phyloP scores from a whole-genome alignment of 2,888 invertebrate species.

The Odontocolon sp. region DNA sequence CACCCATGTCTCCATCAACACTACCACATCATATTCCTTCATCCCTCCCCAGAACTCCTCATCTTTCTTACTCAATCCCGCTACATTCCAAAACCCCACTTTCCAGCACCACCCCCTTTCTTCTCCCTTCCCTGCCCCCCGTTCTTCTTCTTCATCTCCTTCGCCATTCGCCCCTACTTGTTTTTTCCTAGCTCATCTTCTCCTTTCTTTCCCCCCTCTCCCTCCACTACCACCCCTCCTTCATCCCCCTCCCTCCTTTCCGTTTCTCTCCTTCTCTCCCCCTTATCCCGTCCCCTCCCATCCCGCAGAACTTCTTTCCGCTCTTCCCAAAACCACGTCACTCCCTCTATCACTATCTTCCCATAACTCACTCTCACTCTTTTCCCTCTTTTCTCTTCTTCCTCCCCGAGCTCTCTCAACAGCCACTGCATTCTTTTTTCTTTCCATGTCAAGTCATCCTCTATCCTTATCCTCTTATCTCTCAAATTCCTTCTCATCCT shows the following conservation, averaged over 20 bases:
- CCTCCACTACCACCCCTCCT: neutral
- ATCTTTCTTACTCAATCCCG: constrained; percentile 57
- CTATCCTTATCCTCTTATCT: neutral
- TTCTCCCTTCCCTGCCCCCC: neutral
- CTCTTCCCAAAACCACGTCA: neutral
- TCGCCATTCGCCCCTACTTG: neutral
- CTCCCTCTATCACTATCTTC: neutral
- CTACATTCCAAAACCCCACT: constrained; percentile 58
- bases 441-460: neutral
- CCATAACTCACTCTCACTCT: neutral
- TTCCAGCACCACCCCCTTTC: neutral
- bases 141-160: neutral
- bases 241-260: neutral
- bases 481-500: neutral
- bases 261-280: neutral
- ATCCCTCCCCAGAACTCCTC: constrained; percentile 55
- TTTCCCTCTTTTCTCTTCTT: neutral
- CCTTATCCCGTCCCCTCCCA: neutral
- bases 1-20: constrained; percentile 59
- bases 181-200: neutral
- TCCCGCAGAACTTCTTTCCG: neutral
- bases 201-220: neutral
- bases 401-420: neutral
- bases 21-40: constrained; percentile 46
- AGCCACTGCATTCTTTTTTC: constrained; percentile 7